Evolutionary conservation across 1,140 invertebrate species (phyloP), one percentile per base, ranked within the genome.

Genomic region (Diprion similis): DNA sequence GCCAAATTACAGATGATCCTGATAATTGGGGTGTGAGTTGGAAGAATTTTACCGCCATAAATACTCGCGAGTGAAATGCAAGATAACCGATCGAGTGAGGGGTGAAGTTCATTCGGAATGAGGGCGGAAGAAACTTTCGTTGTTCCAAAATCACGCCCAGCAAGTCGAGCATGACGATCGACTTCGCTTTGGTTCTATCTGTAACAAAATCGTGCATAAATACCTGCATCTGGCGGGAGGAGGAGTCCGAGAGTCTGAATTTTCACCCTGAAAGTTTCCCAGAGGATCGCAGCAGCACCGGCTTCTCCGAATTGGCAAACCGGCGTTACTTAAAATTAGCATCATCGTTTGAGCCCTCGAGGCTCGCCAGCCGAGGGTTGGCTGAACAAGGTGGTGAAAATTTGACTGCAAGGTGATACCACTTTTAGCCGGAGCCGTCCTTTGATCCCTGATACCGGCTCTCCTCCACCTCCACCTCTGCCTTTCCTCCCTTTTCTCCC

Each of bases 41-140:
- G 24, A 6, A 37, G 24, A 37, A 37, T 37, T 37, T 37, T 37
- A 37, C 24, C 24, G 24, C 24, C 24, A 37, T 37, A 37, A 37
- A 37, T 37, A 6, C 24, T 6, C 24, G 24, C 24, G 24, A 37
- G 24, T 37, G 24, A 37, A 37, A 37, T 37, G 2, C 24, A 6
- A 37, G 24, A 37, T 37, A 37, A 37, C 24, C 24, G 24, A 37
- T 37, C 24, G 24, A 37, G 24, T 6, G 24, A 6, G 6, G 24
- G 24, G 24, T 37, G 24, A 37, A 37, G 6, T 37, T 37, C 24
- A 37, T 37, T 37, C 24, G 24, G 2, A 79, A 66, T 71, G 76
- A 37, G 24, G 75, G 71, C 76, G 80, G 76, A 77, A 78, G 77
- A 80, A 77, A 80, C 79, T 80, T 80, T 76, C 79, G 79, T 79